Base-by-base conservation (phyloP, 2,888 invertebrate species). In the Schizotus pectinicornis region DNA sequence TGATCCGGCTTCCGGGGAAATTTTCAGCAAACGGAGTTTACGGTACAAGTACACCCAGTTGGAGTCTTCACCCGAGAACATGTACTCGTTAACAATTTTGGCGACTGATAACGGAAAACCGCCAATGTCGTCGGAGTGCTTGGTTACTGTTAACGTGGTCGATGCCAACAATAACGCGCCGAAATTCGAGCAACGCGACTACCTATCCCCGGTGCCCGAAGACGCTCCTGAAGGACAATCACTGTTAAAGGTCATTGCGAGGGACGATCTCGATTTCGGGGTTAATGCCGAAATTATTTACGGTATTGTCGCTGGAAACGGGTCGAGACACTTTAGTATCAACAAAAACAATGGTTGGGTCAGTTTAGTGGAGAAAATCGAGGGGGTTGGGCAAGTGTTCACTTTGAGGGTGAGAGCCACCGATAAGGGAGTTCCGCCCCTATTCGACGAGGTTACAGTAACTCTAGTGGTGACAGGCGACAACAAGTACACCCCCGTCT, bases 81-180 rank as follows among this genome's bases (percentile, higher is more conserved):
- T 91, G 68, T 95, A 95, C 75, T 86, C 90, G 0, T 81, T 97
- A n/a, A 88, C 90, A 1, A 87, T 97, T n/a, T 81, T 95, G 1
- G 97, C 96, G 0, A 94, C 91, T 0, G 97, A 98, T 78, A 94
- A 95, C 73, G 98, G 97, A 0, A 95, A 94, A 76, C 97, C 97
- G 0, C 95, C 96, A 0, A 88, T 95, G 86, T 94, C 94, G 32
- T 92, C 95, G 0, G 94, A 92, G 78, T 91, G 92, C 67, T 81
- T 90, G 32, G 90, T 96, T 0, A 89, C 90, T 38, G 89, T 97
- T 30, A 94, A 92, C 74, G 89, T 97, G 0, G 92, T 95, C 0
- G 95, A 96, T 77, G 93, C 94, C 3, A 96, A 97, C 76, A 94
- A 95, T 75, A 92, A 95, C 76, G 86, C 93, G 6, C 97, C 97